Evolutionary conservation across 2,113 vertebrate genomes (phyloP), one percentile per base, ranked within the genome.

Genomic region (Neogobius melanostomus): DNA sequence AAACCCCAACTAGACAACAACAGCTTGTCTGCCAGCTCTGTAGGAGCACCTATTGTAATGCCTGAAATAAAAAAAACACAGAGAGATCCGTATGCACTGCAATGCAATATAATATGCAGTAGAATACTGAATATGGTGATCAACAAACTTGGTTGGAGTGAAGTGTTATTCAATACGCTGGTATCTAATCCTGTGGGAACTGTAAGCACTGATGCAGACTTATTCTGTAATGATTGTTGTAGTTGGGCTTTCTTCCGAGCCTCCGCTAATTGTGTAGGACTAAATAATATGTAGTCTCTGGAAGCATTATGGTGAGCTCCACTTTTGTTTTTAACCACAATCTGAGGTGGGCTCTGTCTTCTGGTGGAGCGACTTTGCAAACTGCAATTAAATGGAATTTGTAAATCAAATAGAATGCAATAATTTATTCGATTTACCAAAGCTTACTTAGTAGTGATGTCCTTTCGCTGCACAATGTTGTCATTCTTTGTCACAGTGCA

Each of bases 1-100:
- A 99, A 95, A 68, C 95, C 95, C 98, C 98, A 99, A 43, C 91
- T 99, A 84, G 94, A 94, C 72, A 99, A 86, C 3, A 97, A 88
- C 68, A 99, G 89, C 80, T 94, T 94, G 73, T 97, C 95, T 65
- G 77, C 78, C 74, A 94, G 91, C 6, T 93, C 92, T 11, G 86
- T 85, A 15, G 95, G 93, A 82, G 90, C 46, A 68, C 88, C 91
- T 85, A 96, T 77, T 14, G 79, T 92, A 57, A 89, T 75, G 64
- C 90, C 96, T 98, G 59, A 7, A 71, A 47, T 1, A 54, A 11
- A 64, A 48, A 45, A 66, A 1, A 75, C 9, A 54, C 14, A 46
- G 43, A 63, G 11, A 43, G 21, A 44, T 59, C 16, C n/a, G 53
- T 56, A 8, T 56, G 17, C 10, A 36, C 11, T 21, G 21, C 46